Evolutionary conservation across 2,797 vertebrate genomes (phyloP), one percentile per base, ranked within the genome.

Genomic region (Tokudaia muenninki): DNA sequence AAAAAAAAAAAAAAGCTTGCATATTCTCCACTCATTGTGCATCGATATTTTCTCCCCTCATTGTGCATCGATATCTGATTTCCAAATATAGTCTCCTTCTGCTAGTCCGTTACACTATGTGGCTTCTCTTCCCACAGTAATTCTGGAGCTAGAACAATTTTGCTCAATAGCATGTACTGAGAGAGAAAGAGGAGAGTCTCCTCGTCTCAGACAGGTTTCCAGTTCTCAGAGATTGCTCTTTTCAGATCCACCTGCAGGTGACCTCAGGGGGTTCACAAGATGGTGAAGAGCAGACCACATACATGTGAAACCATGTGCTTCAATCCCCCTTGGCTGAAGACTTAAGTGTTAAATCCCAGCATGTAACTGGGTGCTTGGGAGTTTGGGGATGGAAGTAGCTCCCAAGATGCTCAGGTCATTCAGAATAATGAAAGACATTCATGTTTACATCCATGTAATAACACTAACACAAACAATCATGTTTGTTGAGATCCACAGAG

Each of bases 81-180:
- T 91, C 90, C 78, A 93, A 82, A 74, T 31, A 1, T 0, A 13
- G 74, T 14, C 88, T 37, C 96, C 44, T 86, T 72, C 80, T 34
- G 29, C 81, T 70, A 55, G 94, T 87, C 91, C 10, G 50, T 22
- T 8, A n/a, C 22, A 44, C 78, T 87, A 75, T 80, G 31, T 24
- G 13, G 1, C 31, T 96, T 93, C 96, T 94, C 95, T 82, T 89
- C 90, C 90, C 82, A 65, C 6, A 41, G 65, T 92, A 79, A 92
- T 87, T 91, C 89, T 77, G 87, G 93, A 67, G 21, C 63, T 70
- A n/a, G 10, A 72, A 65, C 88, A 37, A 87, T 55, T 82, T 80
- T 14, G 0, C 47, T 59, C 37, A 26, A 1, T 26, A 41, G 57
- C 31, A 19, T 74, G 78, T 55, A 61, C 80, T 22, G 59, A 72